A percentile compares a stretch with the other conserved stretches of the same genome.
phyloP scores from a whole-genome alignment of 2,888 invertebrate species.

The Labia minor region DNA sequence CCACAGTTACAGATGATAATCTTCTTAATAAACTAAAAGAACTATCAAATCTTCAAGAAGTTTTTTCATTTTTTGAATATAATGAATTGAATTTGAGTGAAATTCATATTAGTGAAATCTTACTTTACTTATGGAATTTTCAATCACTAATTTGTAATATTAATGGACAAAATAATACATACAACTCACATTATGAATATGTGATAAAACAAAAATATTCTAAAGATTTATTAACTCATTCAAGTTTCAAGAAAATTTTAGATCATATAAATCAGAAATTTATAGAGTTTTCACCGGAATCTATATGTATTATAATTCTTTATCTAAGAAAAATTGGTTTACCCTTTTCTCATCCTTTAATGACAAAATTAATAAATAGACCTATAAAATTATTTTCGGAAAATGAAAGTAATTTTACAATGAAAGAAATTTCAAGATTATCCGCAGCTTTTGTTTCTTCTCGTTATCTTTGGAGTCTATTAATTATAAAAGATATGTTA shows the following conservation, averaged over 20 bases:
- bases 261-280: constrained; percentile 31
- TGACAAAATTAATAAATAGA: constrained; percentile 34
- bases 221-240: background rate
- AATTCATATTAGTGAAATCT: constrained; percentile 31
- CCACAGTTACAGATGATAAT: background rate
- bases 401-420: constrained; percentile 31
- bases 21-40: background rate
- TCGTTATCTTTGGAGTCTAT: constrained; percentile 35
- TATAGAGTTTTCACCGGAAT: constrained; percentile 34
- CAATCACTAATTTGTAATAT: constrained; percentile 33
- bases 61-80: constrained; percentile 33
- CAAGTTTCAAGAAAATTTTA: constrained; percentile 27
- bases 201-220: background rate
- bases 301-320: constrained; percentile 37
- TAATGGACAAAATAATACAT: constrained; percentile 24
- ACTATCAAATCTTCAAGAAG: constrained; percentile 31
- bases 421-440: constrained; percentile 38
- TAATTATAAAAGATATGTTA: constrained; percentile 35
- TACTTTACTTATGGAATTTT: constrained; percentile 36
- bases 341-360: constrained; percentile 30
- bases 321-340: constrained; percentile 42
- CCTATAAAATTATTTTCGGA: constrained; percentile 31
- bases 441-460: constrained; percentile 36
- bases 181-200: background rate
- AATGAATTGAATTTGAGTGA: constrained; percentile 27